Evolutionary conservation across 2,797 vertebrate genomes (phyloP).

Genomic region (Scomberomorus guttatus): DNA sequence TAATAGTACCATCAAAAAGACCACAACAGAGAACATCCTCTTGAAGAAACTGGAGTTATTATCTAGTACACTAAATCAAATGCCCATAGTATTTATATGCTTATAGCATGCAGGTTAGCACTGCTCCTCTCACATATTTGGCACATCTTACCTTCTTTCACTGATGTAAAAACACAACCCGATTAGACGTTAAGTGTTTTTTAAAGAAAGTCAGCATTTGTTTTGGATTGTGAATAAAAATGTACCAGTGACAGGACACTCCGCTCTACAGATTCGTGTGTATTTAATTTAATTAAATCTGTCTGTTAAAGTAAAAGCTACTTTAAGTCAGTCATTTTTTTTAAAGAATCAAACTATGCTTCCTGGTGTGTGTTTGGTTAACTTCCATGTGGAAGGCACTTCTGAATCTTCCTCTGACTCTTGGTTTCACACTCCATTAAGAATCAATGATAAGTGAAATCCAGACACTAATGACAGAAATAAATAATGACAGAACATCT

Average conservation of each 20-base stretch:
- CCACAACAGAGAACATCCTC: neutral
- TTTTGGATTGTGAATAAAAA: constrained; percentile 25
- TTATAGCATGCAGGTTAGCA: constrained; percentile 9
- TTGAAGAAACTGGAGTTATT: neutral
- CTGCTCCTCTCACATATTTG: neutral
- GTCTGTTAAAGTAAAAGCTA: constrained; percentile 32
- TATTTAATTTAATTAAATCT: constrained; percentile 36
- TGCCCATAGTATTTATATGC: neutral
- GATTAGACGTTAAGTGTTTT: neutral
- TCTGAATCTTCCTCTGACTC: constrained; percentile 16
- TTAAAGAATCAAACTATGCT: constrained; percentile 6
- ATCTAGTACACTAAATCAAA: neutral
- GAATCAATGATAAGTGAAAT: constrained; percentile 29
- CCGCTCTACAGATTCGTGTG: constrained; percentile 12
- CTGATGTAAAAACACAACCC: neutral
- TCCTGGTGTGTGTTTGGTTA: constrained; percentile 16
- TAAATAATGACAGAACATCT: constrained; percentile 12
- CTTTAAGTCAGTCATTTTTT: constrained; percentile 1
- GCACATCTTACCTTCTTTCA: neutral
- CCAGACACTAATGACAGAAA: neutral
- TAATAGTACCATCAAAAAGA: neutral
- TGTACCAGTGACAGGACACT: constrained; percentile 26
- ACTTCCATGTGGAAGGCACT: constrained; percentile 3
- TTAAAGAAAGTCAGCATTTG: neutral
- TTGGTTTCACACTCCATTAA: constrained; percentile 19